Evolutionary conservation across 2,797 vertebrate genomes (phyloP).

Genomic region (Tangara arthus): DNA sequence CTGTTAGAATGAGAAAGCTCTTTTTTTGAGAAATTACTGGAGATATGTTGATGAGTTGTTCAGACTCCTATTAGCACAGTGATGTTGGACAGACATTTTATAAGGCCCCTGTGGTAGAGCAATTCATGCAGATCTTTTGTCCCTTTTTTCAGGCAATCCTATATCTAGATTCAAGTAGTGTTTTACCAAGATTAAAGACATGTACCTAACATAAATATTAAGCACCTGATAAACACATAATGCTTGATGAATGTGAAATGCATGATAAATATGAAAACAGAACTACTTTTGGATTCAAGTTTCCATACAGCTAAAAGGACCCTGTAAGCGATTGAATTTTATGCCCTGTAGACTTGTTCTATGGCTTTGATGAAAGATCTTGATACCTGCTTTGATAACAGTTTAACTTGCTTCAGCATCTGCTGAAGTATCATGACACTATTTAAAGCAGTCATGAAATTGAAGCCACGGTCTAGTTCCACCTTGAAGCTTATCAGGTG

Average conservation of each 20-base stretch:
- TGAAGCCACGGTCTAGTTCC: not conserved
- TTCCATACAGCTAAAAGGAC: not conserved
- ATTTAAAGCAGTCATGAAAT: not conserved
- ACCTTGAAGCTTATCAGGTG: too few species aligned
- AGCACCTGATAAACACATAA: not conserved
- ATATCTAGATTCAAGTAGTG: not conserved
- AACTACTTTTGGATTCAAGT: not conserved
- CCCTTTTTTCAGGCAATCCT: not conserved
- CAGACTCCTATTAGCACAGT: not conserved
- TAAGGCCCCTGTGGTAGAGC: not conserved
- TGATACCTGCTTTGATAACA: not conserved
- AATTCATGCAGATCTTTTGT: not conserved
- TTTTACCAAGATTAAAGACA: not conserved
- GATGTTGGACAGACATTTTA: not conserved
- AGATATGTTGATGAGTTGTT: fast-evolving
- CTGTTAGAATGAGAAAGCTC: not conserved
- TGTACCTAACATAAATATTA: not conserved
- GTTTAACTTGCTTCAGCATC: not conserved
- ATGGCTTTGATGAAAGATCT: not conserved
- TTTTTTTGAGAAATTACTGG: not conserved
- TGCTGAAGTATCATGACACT: not conserved
- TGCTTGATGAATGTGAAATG: not conserved
- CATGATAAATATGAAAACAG: not conserved
- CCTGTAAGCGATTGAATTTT: not conserved
- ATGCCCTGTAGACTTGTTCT: not conserved